Percentiles rank a stretch among this genome's conserved stretches.
Conservation (phyloP, 1,140 invertebrate genomes). For the Drosophila chauvacae region DNA sequence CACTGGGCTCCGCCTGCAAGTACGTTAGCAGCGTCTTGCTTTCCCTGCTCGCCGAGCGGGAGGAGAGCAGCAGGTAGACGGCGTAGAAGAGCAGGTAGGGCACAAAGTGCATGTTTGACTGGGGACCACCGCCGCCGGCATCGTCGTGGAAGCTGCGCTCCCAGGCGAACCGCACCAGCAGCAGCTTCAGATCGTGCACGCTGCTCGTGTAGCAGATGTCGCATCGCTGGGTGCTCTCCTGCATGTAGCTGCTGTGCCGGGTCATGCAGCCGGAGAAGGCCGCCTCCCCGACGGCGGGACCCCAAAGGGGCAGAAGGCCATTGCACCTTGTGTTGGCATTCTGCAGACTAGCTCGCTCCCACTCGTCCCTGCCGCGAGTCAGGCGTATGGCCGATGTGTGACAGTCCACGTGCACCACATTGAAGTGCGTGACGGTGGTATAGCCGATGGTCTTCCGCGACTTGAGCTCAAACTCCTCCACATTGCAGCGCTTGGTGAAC, state of each 20-base stretch:
- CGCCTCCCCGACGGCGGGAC: slow-evolving; percentile 96
- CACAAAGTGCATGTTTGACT: slow-evolving; percentile 98
- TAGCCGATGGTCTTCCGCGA: slow-evolving; percentile 93
- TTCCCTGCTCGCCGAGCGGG: slow-evolving; percentile 86
- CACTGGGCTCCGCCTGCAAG: slow-evolving; percentile 86
- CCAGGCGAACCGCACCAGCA: slow-evolving; percentile 95
- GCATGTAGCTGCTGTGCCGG: slow-evolving; percentile 93
- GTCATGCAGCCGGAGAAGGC: slow-evolving; percentile 97
- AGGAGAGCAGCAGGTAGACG: slow-evolving; percentile 90
- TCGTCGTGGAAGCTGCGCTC: slow-evolving; percentile 98
- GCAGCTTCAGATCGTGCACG: slow-evolving; percentile 96
- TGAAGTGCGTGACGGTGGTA: slow-evolving; percentile 98
- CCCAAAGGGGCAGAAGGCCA: slow-evolving; percentile 97
- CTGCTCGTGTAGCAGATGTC: slow-evolving; percentile 95
- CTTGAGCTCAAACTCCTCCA: slow-evolving; percentile 97
- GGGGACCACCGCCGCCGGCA: slow-evolving; percentile 97
- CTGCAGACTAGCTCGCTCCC: slow-evolving; percentile 98
- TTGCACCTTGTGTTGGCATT: slow-evolving; percentile 99
- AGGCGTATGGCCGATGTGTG: slow-evolving; percentile 96
- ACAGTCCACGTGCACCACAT: slow-evolving; percentile 98
- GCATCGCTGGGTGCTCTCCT: slow-evolving; percentile 93
- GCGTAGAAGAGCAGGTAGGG: slow-evolving; percentile 98
- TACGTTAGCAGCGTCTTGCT: slow-evolving; percentile 90
- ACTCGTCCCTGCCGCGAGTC: slow-evolving; percentile 93
- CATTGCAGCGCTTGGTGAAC: slow-evolving; percentile 96